Evolutionary conservation across 30 jellyfish, hydroid and myxozoan species (phyloP).

Genomic region (Hydractinia symbiolongicarpus): DNA sequence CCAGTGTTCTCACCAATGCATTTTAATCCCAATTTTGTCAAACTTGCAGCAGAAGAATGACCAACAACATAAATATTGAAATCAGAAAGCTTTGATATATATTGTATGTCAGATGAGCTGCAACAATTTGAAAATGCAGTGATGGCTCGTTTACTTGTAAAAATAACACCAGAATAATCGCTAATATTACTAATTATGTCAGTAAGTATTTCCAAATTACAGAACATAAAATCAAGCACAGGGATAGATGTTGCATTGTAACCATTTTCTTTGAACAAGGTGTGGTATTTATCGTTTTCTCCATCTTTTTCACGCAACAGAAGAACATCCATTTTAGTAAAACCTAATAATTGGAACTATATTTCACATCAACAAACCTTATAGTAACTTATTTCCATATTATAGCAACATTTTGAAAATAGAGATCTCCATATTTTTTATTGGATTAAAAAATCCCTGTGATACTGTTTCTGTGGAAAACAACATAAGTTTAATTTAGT

Average conservation of each 20-base stretch:
- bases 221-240: slow-evolving; percentile 49
- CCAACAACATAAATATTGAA: slow-evolving; percentile 76
- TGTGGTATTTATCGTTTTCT: slow-evolving; percentile 9
- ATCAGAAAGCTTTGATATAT: neutral
- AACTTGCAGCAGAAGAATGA: slow-evolving; percentile 41
- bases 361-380: no score
- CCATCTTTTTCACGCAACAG: slow-evolving; percentile 39
- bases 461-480: no score
- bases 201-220: slow-evolving; percentile 20
- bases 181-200: neutral
- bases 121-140: slow-evolving; percentile 44
- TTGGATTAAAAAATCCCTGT: no score
- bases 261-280: neutral
- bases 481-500: no score
- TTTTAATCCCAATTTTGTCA: slow-evolving; percentile 28
- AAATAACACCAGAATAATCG: slow-evolving; percentile 49
- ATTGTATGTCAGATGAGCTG: neutral
- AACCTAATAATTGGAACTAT: no score
- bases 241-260: slow-evolving; percentile 41
- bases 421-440: no score
- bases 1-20: slow-evolving; percentile 61
- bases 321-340: slow-evolving; percentile 13
- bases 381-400: no score
- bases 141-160: slow-evolving; percentile 83
- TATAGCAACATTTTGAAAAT: no score